Conservation (phyloP, 1,140 invertebrate species). For the Papilio polyxenes region DNA sequence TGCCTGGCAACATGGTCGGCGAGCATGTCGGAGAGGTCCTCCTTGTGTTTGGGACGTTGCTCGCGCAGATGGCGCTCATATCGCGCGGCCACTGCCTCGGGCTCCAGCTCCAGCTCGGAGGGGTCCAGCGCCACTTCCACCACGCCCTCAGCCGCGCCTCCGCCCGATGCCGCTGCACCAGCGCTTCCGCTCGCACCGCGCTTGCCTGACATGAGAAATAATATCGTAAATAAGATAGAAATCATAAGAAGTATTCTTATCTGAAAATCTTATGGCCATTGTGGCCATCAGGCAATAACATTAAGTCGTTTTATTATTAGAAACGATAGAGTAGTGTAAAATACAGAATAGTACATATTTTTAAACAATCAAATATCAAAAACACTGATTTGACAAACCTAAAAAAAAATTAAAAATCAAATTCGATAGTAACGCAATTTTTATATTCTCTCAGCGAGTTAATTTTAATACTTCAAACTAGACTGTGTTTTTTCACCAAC, state of each 20-base stretch:
- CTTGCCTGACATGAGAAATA: not conserved
- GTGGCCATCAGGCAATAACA: no score
- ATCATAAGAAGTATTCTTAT: not conserved
- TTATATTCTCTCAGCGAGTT: no score
- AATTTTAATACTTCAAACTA: no score
- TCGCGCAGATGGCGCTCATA: constrained; percentile 98
- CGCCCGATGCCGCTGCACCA: constrained; percentile 41
- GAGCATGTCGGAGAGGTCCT: constrained; percentile 99
- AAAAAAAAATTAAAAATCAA: no score
- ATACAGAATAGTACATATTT: no score
- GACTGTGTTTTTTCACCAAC: no score
- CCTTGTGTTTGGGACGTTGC: constrained; percentile 92
- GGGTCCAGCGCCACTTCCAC: constrained; percentile 98
- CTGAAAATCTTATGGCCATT: no score
- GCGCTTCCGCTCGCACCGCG: constrained; percentile 53
- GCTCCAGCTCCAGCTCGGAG: constrained; percentile 97
- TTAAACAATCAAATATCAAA: no score
- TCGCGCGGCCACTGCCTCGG: constrained; percentile 96
- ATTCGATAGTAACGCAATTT: no score
- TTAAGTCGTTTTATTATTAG: no score
- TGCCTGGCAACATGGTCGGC: constrained; percentile 98
- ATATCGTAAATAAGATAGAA: constrained; percentile 15
- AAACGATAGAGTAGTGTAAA: no score
- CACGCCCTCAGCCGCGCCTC: constrained; percentile 68
- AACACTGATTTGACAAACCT: no score